phyloP scores from a whole-genome alignment of 2,113 vertebrate species.

The Misgurnus anguillicaudatus region DNA sequence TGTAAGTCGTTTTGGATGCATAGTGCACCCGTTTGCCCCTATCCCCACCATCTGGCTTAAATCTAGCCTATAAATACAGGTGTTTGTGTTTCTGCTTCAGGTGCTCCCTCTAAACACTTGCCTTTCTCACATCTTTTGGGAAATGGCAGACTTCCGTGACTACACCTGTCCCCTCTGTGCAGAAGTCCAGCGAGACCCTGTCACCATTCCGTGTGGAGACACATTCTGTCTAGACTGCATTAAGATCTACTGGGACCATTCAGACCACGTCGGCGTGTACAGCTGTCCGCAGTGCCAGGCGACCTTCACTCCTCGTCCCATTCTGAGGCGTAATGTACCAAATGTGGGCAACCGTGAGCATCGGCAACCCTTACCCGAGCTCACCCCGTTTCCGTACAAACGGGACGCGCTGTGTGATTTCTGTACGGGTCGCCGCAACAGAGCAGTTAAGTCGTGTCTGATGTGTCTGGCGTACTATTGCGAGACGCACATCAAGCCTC shows the following conservation, averaged over 20 bases:
- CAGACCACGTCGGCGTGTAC: constrained; percentile 74
- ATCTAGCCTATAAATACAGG: constrained; percentile 53
- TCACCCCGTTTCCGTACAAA: constrained; percentile 63
- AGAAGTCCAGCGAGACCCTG: constrained; percentile 66
- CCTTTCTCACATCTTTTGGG: background rate
- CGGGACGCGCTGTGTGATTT: constrained; percentile 75
- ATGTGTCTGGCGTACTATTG: constrained; percentile 78
- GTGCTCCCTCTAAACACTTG: background rate
- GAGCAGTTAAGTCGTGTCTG: constrained; percentile 77
- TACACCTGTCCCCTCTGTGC: constrained; percentile 68
- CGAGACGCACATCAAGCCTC: constrained; percentile 78
- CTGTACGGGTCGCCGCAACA: constrained; percentile 73
- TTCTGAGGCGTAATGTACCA: constrained; percentile 65
- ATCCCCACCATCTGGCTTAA: background rate
- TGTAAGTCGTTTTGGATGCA: too few relatives aligned
- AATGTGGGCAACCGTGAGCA: constrained; percentile 58
- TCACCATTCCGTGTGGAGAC: constrained; percentile 77
- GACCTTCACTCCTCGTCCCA: constrained; percentile 74
- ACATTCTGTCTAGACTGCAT: constrained; percentile 78
- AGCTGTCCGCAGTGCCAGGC: constrained; percentile 73
- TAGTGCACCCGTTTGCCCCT: background rate
- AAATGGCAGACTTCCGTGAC: constrained; percentile 66
- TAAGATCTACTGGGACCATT: constrained; percentile 80
- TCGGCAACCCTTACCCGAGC: constrained; percentile 50
- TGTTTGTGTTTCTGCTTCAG: background rate